Evolutionary conservation across 2,888 invertebrate species (phyloP), one percentile per base, ranked within the genome.

Genomic region (Thera obeliscata): DNA sequence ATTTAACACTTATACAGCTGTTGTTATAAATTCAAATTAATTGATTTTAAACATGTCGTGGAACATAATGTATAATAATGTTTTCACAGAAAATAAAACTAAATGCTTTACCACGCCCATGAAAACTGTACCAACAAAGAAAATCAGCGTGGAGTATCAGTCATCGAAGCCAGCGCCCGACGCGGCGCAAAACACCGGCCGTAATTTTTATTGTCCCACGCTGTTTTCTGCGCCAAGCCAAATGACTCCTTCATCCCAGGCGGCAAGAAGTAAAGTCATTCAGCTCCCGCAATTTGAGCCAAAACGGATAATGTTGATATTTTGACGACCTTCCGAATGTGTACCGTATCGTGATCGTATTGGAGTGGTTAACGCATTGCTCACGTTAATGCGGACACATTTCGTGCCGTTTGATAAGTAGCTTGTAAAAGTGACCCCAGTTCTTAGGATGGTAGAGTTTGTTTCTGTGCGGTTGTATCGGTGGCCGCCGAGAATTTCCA

Each of bases 151-250:
- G 83, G 87, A 84, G 86, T 87, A 90, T 89, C 88, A 86, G 84
- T 90, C 88, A 87, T 88, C 87, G 88, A 85, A 87, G 84, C 81
- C 87, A 87, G 84, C 85, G 86, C 86, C 74, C 84, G 82, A 79
- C 86, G 84, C 84, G 81, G 80, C 86, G 84, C 86, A 84, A 87
- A 87, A 89, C 89, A 88, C 84, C 81, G 83, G 81, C 84, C 84
- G 86, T 90, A 87, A 89, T 89, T 89, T 84, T 90, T 89, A 88
- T 87, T 89, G 90, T 87, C 86, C 87, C 86, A 85, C 85, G 83
- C 82, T 78, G 71, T 66, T 68, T 67, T 61, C 69, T 70, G 70
- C 62, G 76, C 76, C 85, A 86, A 81, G 78, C 84, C 78, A 89
- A 89, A 89, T 83, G 83, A 82, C 81, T 81, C 86, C 88, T 86